Evolutionary conservation across 2,888 invertebrate species (phyloP).

Genomic region (Hypolimnas misippus): DNA sequence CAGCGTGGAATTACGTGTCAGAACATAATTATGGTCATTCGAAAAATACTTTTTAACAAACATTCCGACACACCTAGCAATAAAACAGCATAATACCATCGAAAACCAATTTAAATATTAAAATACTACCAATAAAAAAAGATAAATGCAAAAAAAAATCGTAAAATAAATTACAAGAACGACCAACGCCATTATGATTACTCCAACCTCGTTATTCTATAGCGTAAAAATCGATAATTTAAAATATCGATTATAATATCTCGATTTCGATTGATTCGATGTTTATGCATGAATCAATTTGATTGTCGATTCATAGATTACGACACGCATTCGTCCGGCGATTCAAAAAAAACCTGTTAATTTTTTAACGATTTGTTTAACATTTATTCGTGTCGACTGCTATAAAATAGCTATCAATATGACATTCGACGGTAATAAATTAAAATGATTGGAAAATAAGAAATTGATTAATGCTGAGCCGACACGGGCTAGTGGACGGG

Average conservation of each 20-base stretch:
- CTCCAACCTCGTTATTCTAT: constrained; percentile 22
- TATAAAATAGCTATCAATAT: constrained; percentile 32
- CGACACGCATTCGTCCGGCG: constrained; percentile 18
- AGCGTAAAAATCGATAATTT: constrained; percentile 38
- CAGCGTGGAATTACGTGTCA: background rate
- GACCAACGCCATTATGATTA: constrained; percentile 21
- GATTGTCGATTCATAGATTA: constrained; percentile 37
- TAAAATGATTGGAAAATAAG: constrained; percentile 22
- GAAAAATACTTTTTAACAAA: background rate
- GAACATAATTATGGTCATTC: background rate
- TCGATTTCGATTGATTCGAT: constrained; percentile 43
- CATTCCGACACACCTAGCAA: constrained; percentile 8
- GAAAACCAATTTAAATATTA: constrained; percentile 41
- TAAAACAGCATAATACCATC: constrained; percentile 31
- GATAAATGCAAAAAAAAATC: constrained; percentile 42
- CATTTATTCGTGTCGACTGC: constrained; percentile 36
- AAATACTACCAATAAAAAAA: constrained; percentile 46
- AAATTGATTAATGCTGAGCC: constrained; percentile 19
- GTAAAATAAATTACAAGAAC: constrained; percentile 43
- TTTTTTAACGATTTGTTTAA: constrained; percentile 39
- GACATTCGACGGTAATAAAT: constrained; percentile 28
- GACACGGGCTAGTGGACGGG: background rate
- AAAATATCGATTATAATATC: constrained; percentile 46
- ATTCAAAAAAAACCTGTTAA: constrained; percentile 37
- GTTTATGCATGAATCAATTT: constrained; percentile 52